Conservation (phyloP, 2,797 vertebrate genomes). For the Miopithecus talapoin region DNA sequence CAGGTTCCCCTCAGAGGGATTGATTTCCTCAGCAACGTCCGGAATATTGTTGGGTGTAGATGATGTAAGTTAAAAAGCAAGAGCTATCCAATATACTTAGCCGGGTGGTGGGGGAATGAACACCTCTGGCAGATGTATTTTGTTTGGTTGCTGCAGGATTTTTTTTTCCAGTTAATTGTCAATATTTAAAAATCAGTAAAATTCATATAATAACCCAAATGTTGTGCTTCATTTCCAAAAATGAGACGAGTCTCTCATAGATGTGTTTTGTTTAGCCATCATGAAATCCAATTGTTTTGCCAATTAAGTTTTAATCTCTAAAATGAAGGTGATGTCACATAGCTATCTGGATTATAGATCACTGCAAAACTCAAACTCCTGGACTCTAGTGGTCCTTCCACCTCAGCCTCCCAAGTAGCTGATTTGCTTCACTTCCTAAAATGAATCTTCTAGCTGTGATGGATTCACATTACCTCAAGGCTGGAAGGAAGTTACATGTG, state of each 20-base stretch:
- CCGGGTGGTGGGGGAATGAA: neutral
- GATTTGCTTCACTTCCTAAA: neutral
- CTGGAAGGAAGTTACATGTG: neutral
- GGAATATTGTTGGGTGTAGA: neutral
- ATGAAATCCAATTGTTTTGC: neutral
- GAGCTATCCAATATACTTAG: accelerated
- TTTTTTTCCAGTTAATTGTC: neutral
- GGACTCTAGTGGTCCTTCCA: neutral
- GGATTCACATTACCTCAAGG: neutral
- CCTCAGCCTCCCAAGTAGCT: neutral
- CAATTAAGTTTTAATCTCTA: neutral
- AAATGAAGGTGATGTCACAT: neutral
- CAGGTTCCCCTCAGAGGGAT: neutral
- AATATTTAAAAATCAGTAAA: neutral
- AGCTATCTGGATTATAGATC: neutral
- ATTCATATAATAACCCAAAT: neutral
- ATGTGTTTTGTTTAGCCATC: neutral
- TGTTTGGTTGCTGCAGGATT: neutral
- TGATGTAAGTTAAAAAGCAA: neutral
- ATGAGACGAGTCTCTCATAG: neutral
- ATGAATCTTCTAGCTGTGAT: neutral
- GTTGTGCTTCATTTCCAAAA: neutral
- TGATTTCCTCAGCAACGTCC: neutral
- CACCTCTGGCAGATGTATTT: neutral
- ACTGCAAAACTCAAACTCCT: neutral